Base-by-base conservation (phyloP, 2,113 vertebrate genomes). In the Anas platyrhynchos region DNA sequence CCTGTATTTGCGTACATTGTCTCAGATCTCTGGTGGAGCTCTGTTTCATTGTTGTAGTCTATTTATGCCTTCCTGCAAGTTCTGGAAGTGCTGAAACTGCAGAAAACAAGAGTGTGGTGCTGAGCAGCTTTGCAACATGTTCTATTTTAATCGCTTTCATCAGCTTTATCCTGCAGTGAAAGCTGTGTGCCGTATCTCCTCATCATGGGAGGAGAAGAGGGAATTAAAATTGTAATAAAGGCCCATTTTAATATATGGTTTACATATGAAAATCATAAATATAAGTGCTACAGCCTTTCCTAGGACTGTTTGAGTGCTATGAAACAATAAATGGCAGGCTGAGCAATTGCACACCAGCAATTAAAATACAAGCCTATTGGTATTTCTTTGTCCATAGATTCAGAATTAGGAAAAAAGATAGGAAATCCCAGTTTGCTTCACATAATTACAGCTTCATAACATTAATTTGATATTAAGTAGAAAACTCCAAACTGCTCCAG, bases 21-120 rank as follows among this genome's bases (percentile, higher is more conserved):
- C 88, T 96, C 91, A 86, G 91, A 71, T 96, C 73, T 89, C 95
- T 98, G 93, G 95, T 94, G 95, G 96, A 97, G 94, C 89, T 97
- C 50, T 74, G 83, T 93, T 96, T 94, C 96, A 97, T 97, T 98
- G 97, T 98, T 97, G 65, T 23, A 34, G 48, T 91, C 89, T 94
- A 68, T 86, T 91, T 94, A 67, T 97, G 88, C 94, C 75, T 98
- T 97, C 97, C 96, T 97, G 92, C 88, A 94, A 92, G 67, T 95
- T 96, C 90, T 96, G 92, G 95, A 97, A 97, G 83, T 94, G 86
- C 85, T 96, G 94, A 97, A 94, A 88, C 92, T 92, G 94, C 94
- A 98, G 95, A 97, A 97, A 96, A 95, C 58, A 72, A 55, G 68
- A 86, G 22, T 80, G 41, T 90, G 66, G 55, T 90, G 89, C 91